Evolutionary conservation across 2,797 vertebrate species (phyloP), one percentile per base, ranked within the genome.

Genomic region (Myotis vivesi): DNA sequence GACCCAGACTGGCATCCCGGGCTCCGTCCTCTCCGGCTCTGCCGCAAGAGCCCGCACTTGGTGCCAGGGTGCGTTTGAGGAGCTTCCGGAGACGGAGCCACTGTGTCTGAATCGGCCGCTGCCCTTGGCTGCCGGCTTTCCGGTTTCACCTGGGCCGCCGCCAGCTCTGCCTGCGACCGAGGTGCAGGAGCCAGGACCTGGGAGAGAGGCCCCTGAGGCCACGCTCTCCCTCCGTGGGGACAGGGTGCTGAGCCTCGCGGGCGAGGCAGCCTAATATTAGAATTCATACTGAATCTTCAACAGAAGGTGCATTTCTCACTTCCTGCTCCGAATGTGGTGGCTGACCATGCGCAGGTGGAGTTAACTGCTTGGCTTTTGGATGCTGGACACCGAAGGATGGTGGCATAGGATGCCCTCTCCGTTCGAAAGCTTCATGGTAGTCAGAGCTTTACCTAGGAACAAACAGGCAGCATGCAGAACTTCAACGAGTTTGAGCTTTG

Each of bases 41-140:
- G 91, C 87, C 82, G 87, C 25, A 22, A 93, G 77, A 88, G 86
- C 73, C 82, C 82, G 3, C 30, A 4, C 51, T 51, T 53, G 89
- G 89, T 96, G 96, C 97, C 97, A 97, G 96, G 5, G 36, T 33
- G 79, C 44, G 90, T 73, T 88, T 53, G 90, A 94, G 94, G 71
- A 83, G 94, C 94, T 97, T 97, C 97, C 95, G 96, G 97, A 96
- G 82, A 83, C 0, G 49, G 94, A 94, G 94, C 95, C 96, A 86
- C 49, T 89, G 87, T 95, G 95, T 96, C 96, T 92, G 85, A 88
- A 90, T 87, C 93, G 46, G 85, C 92, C 30, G 6, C 92, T 33
- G 1, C 77, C 94, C 85, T 96, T 96, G 97, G 96, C 97, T 92
- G 96, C 95, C 28, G 69, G 92, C 64, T 89, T 96, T 97, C 97